These are phyloP conservation scores for Zele albiditarsus DNA, from an alignment of 2,888 invertebrate genomes.

Conservation along the genomic window DNA sequence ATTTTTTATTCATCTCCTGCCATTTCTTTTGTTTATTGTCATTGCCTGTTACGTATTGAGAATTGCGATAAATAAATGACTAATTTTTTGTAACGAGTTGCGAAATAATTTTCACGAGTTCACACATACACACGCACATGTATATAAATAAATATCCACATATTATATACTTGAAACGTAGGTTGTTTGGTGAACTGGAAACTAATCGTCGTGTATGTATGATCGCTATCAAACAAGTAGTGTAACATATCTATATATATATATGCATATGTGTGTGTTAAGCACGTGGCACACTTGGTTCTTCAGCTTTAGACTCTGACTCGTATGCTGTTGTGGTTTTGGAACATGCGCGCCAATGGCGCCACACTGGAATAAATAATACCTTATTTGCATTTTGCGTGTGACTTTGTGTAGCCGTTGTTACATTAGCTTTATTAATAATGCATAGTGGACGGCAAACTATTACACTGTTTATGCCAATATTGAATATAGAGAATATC, in stretches of 20 bases:
- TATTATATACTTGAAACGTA: neutral
- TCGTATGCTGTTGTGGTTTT: slow-evolving; percentile 28
- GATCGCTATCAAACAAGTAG: neutral
- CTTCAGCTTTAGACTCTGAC: slow-evolving; percentile 17
- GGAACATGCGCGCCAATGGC: slow-evolving; percentile 12
- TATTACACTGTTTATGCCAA: neutral
- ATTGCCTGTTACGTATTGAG: neutral
- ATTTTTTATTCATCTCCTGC: no score
- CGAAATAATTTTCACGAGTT: neutral
- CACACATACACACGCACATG: no score
- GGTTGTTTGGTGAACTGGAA: slow-evolving; percentile 18
- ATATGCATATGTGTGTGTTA: slow-evolving; percentile 1
- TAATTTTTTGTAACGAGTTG: neutral
- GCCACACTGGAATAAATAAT: slow-evolving; percentile 55
- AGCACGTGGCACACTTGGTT: slow-evolving; percentile 6
- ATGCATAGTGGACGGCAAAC: slow-evolving; percentile 58
- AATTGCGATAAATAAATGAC: neutral
- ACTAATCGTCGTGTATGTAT: neutral
- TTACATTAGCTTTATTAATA: slow-evolving; percentile 65
- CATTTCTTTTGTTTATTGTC: neutral
- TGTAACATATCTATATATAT: neutral
- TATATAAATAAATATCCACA: no score
- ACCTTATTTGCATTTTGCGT: slow-evolving; percentile 68
- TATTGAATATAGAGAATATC: neutral
- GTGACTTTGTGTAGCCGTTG: slow-evolving; percentile 62